These are phyloP conservation scores for Cottoperca gobio DNA, from an alignment of 2,797 vertebrate species.

Conservation along the genomic window DNA sequence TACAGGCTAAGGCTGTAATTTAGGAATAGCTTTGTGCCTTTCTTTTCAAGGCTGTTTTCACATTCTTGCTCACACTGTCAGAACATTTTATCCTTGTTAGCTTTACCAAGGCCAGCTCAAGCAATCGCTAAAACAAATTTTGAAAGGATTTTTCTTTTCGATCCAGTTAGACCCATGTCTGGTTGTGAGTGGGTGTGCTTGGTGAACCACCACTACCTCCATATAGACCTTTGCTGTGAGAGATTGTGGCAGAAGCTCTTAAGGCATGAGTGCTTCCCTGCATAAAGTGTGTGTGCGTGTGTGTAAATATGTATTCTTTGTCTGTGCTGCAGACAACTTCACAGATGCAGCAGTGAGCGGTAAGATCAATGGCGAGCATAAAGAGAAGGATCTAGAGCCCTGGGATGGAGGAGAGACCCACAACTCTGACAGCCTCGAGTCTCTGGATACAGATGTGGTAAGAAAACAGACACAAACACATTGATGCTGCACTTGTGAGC, in stretches of 20 bases:
- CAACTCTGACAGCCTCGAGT: conserved; percentile 92
- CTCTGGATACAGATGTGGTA: conserved; percentile 96
- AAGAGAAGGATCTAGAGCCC: conserved; percentile 97
- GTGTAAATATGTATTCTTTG: conserved; percentile 42
- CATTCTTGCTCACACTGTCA: neutral
- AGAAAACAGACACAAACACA: conserved; percentile 58
- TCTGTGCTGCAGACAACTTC: conserved; percentile 90
- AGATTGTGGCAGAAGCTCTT: conserved; percentile 46
- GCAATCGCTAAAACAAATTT: conserved; percentile 28
- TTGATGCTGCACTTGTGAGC: neutral
- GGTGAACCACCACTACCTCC: conserved; percentile 28
- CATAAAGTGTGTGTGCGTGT: conserved; percentile 15
- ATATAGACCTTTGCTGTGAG: conserved; percentile 41
- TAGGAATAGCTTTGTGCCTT: neutral
- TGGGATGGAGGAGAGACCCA: conserved; percentile 97
- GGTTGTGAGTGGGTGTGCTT: conserved; percentile 44
- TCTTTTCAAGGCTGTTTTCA: conserved; percentile 21
- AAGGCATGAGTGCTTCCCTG: conserved; percentile 52
- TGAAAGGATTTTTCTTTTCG: conserved; percentile 36
- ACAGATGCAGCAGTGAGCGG: conserved; percentile 93
- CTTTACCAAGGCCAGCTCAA: conserved; percentile 32
- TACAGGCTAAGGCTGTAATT: neutral
- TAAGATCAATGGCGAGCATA: conserved; percentile 97
- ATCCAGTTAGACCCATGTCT: conserved; percentile 42
- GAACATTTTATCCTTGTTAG: conserved; percentile 19